Conservation (phyloP, 2,888 invertebrate species). For the Drosophila kokeensis region DNA sequence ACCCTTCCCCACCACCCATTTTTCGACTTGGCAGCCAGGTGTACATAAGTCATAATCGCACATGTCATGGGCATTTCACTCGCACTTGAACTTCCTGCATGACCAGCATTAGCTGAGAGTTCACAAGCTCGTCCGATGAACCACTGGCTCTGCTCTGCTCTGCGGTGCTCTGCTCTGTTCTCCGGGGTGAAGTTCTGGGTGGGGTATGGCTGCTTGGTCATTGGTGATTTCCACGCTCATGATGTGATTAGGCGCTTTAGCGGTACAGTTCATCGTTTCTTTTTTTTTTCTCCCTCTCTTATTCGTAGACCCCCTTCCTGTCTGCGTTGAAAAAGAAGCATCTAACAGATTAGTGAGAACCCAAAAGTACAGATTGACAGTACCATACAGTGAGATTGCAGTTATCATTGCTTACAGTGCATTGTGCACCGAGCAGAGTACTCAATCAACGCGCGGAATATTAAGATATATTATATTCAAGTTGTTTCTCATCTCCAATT, state of each 20-base stretch:
- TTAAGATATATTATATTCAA: not conserved
- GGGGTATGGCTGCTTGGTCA: constrained; percentile 36
- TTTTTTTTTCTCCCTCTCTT: constrained; percentile 15
- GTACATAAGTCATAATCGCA: constrained; percentile 47
- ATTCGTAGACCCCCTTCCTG: not conserved
- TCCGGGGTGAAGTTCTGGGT: constrained; percentile 13
- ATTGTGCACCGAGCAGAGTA: not conserved
- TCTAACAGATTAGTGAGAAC: constrained; percentile 43
- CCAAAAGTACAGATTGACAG: constrained; percentile 37
- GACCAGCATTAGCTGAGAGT: constrained; percentile 56
- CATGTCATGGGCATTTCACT: constrained; percentile 58
- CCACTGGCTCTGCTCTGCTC: constrained; percentile 15
- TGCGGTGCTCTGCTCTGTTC: not conserved
- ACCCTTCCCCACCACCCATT: not conserved
- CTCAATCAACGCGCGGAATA: not conserved
- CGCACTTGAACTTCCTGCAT: constrained; percentile 78
- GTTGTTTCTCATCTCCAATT: not conserved
- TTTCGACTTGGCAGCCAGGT: not conserved
- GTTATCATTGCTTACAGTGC: constrained; percentile 2
- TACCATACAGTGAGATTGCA: constrained; percentile 33
- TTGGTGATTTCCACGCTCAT: constrained; percentile 58
- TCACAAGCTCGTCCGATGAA: constrained; percentile 49
- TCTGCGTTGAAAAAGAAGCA: not conserved
- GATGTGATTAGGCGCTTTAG: constrained; percentile 76
- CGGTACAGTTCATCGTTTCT: constrained; percentile 59